Evolutionary conservation across 2,797 vertebrate species (phyloP), one percentile per base, ranked within the genome.

Genomic region (Alca torda): DNA sequence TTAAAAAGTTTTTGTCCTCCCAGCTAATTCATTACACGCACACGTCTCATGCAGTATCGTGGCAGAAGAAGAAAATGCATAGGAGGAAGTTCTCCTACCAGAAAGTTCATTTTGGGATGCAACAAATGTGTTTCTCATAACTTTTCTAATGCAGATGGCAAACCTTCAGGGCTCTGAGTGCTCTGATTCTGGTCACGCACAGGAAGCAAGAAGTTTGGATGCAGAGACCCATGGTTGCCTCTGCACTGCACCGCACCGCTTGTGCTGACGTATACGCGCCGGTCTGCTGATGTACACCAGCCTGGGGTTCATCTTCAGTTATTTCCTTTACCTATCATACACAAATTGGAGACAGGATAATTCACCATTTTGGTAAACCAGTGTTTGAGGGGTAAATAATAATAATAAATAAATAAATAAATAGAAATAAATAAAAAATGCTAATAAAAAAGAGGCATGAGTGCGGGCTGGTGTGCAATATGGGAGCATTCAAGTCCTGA

Each of bases 201-300:
- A 43, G 28, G 33, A 73, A 79, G 68, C 5, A 6, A 16, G 16
- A 37, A 5, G 10, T 23, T 89, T 21, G 30, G 18, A 25, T 28
- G 30, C 0, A 0, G 1, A 56, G 13, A 19, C 16, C 46, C 13
- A 31, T 8, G 5, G 9, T 21, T 1, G 8, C 43, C 31, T 43
- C 48, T 45, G 33, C 56, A 14, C 39, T 39, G 53, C 56, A 14
- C 39, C 35, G 53, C 16, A 2, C 39, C 16, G 46, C 16, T 84
- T 50, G 28, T 18, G 30, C 6, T 37, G 43, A 13, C 3, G 2
- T 70, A 41, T 28, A 5, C 46, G 21, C 10, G 3, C 30, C 50
- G 56, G 0, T 60, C 60, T 69, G 33, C 9, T 30, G 48, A 24
- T 3, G 1, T 16, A 5, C 16, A 21, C 39, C 56, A 54, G 56